A percentile compares a stretch with the other conserved stretches of the same genome.
Conservation (phyloP, 2,888 invertebrate genomes). For the Aphodius granarius region DNA sequence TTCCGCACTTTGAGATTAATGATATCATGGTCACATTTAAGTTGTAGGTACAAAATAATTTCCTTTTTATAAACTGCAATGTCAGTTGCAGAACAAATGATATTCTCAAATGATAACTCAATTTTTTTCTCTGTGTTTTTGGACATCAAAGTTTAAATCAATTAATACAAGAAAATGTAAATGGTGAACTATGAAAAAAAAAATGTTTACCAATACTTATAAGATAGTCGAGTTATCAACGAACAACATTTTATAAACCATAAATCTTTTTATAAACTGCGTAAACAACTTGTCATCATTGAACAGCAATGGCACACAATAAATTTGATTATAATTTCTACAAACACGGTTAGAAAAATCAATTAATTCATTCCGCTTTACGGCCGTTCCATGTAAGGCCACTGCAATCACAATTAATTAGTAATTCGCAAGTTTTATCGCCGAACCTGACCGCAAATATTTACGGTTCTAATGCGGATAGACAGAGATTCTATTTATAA, state of each 20-base stretch:
- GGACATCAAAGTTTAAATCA: no score
- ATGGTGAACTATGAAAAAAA: no score
- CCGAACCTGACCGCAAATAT: neutral
- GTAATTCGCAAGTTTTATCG: neutral
- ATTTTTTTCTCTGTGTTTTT: no score
- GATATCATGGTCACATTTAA: no score
- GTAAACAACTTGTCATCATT: neutral
- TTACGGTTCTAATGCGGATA: neutral
- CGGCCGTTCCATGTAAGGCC: neutral
- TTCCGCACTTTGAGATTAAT: no score
- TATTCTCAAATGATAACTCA: no score
- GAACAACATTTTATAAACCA: neutral
- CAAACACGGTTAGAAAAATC: neutral
- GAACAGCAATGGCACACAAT: neutral
- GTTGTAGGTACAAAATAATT: no score
- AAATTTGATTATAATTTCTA: neutral
- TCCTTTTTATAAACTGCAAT: no score
- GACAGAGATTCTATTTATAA: neutral
- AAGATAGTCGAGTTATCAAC: neutral
- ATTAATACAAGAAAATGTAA: no score
- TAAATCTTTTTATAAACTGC: neutral
- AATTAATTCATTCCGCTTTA: neutral
- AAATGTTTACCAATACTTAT: neutral
- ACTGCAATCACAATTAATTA: neutral
- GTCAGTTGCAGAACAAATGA: no score